Percentiles rank a stretch among this genome's conserved stretches.
Conservation (phyloP, 2,113 vertebrate species). For the Peromyscus californicus region DNA sequence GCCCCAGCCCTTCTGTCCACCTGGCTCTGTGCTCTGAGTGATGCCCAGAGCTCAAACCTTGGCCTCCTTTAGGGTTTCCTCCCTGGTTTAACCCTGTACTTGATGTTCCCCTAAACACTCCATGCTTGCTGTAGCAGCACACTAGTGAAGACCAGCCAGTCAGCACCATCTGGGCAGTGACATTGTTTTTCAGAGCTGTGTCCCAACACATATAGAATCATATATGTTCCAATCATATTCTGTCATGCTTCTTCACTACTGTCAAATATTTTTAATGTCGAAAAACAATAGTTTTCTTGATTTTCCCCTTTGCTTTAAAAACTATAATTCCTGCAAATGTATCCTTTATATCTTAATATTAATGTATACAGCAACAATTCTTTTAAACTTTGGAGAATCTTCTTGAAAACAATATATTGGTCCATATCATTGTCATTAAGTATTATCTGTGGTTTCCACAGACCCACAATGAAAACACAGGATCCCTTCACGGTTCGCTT, state of each 20-base stretch:
- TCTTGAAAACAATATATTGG: not conserved
- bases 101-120: not conserved
- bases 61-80: slow-evolving; percentile 2
- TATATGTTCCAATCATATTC: not conserved
- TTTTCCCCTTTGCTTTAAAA: slow-evolving; percentile 43
- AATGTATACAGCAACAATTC: not conserved
- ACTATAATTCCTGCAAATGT: slow-evolving; percentile 1
- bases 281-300: not conserved
- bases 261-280: not conserved
- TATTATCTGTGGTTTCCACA: not conserved
- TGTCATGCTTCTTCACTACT: not conserved
- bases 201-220: not conserved
- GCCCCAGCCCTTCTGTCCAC: slow-evolving; percentile 74
- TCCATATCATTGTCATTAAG: not conserved
- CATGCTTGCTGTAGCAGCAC: not conserved
- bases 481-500: not conserved
- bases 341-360: not conserved
- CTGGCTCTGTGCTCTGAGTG: slow-evolving; percentile 62
- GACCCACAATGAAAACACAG: not conserved
- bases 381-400: not conserved
- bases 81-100: not conserved
- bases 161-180: not conserved
- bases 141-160: not conserved
- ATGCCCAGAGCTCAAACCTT: slow-evolving; percentile 11
- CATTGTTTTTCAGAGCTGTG: not conserved